Percentiles rank a stretch among this genome's conserved stretches.
Evolutionary conservation across 2,888 invertebrate genomes (phyloP).

Genomic region (Chorisops tibialis): DNA sequence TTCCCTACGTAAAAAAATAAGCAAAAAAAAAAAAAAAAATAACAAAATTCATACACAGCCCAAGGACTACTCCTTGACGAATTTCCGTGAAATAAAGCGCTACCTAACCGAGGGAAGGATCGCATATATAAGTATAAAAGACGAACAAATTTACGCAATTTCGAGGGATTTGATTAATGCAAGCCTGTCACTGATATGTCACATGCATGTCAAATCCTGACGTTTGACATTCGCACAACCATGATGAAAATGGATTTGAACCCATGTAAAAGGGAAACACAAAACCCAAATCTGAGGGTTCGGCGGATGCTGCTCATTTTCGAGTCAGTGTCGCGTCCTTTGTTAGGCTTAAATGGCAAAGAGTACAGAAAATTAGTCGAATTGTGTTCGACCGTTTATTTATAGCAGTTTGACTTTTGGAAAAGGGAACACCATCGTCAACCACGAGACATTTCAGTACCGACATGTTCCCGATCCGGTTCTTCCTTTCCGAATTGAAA

Average conservation of each 20-base stretch:
- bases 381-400: conserved; percentile 21
- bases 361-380: conserved; percentile 37
- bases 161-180: conserved; percentile 53
- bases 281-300: not conserved
- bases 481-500: too few species aligned
- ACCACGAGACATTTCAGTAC: too few species aligned
- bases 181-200: conserved; percentile 54
- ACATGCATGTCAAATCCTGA: conserved; percentile 54
- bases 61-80: not conserved
- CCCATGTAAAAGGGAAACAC: conserved; percentile 20
- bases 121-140: conserved; percentile 32
- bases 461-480: too few species aligned
- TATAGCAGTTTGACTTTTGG: conserved; percentile 2
- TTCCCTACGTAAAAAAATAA: not conserved
- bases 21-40: not conserved
- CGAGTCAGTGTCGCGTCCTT: conserved; percentile 15
- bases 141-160: conserved; percentile 40
- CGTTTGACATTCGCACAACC: conserved; percentile 50
- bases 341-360: conserved; percentile 34
- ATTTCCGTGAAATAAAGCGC: conserved; percentile 5
- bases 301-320: conserved; percentile 24
- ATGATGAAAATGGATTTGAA: conserved; percentile 21
- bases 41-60: not conserved
- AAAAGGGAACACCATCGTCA: too few species aligned
- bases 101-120: conserved; percentile 10